These are phyloP conservation scores for Trachelus stipa DNA, from an alignment of 2,888 invertebrate genomes.

Conservation along the genomic window DNA sequence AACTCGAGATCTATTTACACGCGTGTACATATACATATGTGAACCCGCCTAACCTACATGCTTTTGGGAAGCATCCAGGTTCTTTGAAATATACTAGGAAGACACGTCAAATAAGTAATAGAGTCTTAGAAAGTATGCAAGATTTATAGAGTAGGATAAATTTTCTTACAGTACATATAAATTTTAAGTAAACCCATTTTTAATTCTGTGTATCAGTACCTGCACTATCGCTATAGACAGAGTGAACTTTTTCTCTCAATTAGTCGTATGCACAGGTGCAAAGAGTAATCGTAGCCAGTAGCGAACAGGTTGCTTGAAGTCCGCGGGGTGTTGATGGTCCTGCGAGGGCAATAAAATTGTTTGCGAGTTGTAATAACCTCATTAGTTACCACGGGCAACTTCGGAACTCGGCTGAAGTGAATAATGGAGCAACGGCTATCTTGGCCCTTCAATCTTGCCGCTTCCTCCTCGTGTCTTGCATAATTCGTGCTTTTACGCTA, in stretches of 20 bases:
- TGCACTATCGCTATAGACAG: background rate
- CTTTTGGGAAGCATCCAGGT: too few species aligned
- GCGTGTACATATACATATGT: background rate
- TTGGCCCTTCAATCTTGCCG: conserved; percentile 21
- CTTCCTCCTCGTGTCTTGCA: conserved; percentile 10
- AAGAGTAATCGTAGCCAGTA: background rate
- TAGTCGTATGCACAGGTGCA: background rate
- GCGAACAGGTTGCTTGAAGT: background rate
- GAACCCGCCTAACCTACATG: too few species aligned
- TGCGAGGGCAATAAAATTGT: conserved; percentile 24
- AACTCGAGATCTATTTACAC: background rate
- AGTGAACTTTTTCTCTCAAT: background rate
- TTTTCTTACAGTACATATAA: background rate
- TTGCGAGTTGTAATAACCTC: conserved; percentile 26
- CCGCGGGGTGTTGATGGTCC: conserved; percentile 21
- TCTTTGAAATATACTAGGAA: background rate
- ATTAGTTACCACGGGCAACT: conserved; percentile 21
- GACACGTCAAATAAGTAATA: background rate
- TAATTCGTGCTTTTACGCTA: conserved; percentile 8
- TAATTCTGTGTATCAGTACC: background rate
- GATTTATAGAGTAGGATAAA: background rate
- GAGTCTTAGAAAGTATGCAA: background rate
- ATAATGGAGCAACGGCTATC: conserved; percentile 22
- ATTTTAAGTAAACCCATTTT: background rate
- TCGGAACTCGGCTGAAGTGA: conserved; percentile 18